phyloP scores from a whole-genome alignment of 2,888 invertebrate genomes.

The Dinocampus coccinellae region DNA sequence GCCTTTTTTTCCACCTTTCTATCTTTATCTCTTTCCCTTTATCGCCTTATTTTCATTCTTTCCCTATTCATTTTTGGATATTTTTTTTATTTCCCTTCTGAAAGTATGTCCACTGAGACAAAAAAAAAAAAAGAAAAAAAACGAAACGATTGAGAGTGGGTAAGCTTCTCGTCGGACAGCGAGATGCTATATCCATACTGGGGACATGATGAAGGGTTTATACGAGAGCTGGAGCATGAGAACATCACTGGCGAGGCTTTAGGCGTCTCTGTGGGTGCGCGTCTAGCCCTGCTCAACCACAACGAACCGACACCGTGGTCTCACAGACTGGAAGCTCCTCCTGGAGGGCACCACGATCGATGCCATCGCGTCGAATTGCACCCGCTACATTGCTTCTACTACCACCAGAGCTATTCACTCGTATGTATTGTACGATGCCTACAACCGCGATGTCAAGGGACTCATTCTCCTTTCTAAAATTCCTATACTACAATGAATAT shows the following conservation, averaged over 20 bases:
- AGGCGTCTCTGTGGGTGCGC: conserved; percentile 23
- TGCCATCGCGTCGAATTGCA: conserved; percentile 31
- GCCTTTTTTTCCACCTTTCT: neutral
- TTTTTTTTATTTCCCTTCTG: neutral
- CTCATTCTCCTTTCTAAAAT: neutral
- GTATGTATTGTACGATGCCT: neutral
- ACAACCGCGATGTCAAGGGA: neutral
- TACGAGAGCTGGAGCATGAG: conserved; percentile 32
- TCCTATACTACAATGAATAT: neutral
- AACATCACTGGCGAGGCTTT: conserved; percentile 31
- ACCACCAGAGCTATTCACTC: neutral
- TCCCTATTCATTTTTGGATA: neutral
- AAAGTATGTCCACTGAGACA: conserved; percentile 18
- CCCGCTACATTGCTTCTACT: neutral
- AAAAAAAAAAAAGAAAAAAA: no score
- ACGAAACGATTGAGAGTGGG: conserved; percentile 32
- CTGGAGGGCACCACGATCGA: conserved; percentile 28
- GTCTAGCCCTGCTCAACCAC: conserved; percentile 14
- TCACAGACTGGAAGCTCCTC: conserved; percentile 6
- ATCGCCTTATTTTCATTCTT: neutral
- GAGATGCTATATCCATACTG: conserved; percentile 30
- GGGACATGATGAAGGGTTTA: conserved; percentile 34
- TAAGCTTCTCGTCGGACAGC: conserved; percentile 35
- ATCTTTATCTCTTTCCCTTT: neutral
- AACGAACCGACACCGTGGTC: conserved; percentile 4